phyloP scores from a whole-genome alignment of 2,797 vertebrate genomes.

The Apogon hyalosoma region DNA sequence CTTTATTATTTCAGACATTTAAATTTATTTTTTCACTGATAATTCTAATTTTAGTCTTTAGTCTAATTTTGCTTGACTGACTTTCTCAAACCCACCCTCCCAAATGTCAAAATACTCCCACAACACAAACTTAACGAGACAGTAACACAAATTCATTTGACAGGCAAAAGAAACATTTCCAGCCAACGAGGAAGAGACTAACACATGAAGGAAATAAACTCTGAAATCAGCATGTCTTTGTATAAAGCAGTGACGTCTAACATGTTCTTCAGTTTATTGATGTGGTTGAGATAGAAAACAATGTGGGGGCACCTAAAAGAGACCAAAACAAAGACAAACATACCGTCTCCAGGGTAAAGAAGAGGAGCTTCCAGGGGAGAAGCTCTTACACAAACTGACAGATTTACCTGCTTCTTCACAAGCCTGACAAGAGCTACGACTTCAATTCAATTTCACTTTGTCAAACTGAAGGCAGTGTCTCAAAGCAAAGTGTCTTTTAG shows the following conservation, averaged over 20 bases:
- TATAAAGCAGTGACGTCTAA: constrained; percentile 61
- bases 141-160: not conserved
- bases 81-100: not conserved
- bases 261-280: constrained; percentile 53
- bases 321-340: constrained; percentile 57
- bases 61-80: constrained; percentile 3
- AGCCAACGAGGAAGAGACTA: constrained; percentile 19
- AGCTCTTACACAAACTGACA: constrained; percentile 26
- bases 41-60: too few relatives aligned
- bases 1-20: too few relatives aligned
- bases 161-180: not conserved
- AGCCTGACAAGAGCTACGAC: constrained; percentile 12
- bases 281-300: constrained; percentile 46
- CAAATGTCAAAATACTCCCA: constrained; percentile 19
- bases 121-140: not conserved
- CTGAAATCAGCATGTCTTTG: constrained; percentile 54
- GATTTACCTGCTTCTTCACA: constrained; percentile 21
- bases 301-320: constrained; percentile 36
- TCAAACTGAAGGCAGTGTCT: constrained; percentile 21
- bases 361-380: constrained; percentile 23
- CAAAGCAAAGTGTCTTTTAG: constrained; percentile 23
- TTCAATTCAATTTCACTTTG: constrained; percentile 22
- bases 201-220: constrained; percentile 38
- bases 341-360: constrained; percentile 10
- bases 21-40: too few relatives aligned